Evolutionary conservation across 2,888 invertebrate species (phyloP), one percentile per base, ranked within the genome.

Genomic region (Melanostoma mellinum): DNA sequence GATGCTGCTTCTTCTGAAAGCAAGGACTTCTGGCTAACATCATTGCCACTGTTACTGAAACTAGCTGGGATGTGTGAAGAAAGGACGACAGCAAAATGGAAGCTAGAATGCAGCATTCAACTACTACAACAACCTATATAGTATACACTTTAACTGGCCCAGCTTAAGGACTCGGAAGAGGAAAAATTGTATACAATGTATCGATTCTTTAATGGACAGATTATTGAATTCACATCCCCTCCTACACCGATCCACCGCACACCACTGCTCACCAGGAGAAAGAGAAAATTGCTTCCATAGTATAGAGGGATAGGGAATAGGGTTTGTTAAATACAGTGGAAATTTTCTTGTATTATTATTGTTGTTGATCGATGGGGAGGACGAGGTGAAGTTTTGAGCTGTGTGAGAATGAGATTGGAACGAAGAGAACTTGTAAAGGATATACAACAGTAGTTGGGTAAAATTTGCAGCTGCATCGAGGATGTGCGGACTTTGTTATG

Each of bases 171-270:
- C 46, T 71, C 42, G 35, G 30, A 30, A 42, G 36, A 72, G 33
- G 20, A 69, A 35, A 55, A 46, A 38, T 4, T 35, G 33, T 61
- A 4, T 46, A 81, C 72, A 73, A 52, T 68, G 68, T 82, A 82
- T 82, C 77, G 68, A 77, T 82, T 68, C 76, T 72, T 77, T 82
- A 82, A 82, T 82, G 81, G 81, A 76, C 72, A 76, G 81, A 82
- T 82, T 82, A 82, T 82, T 82, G 81, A 77, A 77, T 81, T 72
- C 76, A 68, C 72, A 60, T 46, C 75, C 48, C 58, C 44, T 46
- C 52, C 20, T 20, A 30, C 53, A 73, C 46, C n/a, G 10, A 40
- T 35, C n/a, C 63, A 50, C 4, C 8, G 8, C 30, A 30, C 10
- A 38, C n/a, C 73, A 20, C 20, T 6, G 20, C 67, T 32, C 42